Base-by-base conservation (phyloP, 2,113 vertebrate species). In the Petrocephalus microphthalmus region DNA sequence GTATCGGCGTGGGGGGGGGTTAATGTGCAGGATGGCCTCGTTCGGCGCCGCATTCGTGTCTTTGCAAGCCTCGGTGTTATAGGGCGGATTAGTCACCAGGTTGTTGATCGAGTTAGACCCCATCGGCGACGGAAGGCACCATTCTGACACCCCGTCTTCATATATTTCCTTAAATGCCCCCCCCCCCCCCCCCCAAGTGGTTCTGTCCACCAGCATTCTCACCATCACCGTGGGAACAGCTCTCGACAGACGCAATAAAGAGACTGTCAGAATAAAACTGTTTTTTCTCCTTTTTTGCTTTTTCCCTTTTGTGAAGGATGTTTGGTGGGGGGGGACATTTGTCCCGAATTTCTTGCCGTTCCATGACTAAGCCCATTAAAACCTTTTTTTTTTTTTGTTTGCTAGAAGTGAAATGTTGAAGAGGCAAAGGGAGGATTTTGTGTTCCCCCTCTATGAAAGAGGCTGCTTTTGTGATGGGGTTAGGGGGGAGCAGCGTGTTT, bases 341-440 rank as follows among this genome's bases (percentile, higher is more conserved):
- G 84, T 87, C 71, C 81, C 87, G 91, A 92, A 93, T 88, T 93
- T 91, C 89, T 90, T 87, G 53, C 81, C 29, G n/a, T 86, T 92
- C 91, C 29, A 57, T 87, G 91, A 83, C 71, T 88, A 87, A 92
- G 89, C 64, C 89, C 90, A 93, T 94, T 94, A 94, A 93, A 93
- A 67, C 60, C 29, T 67, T 93, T 95, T 94, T n/a, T n/a, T n/a
- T n/a, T n/a, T n/a, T n/a, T n/a, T n/a, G n/a, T n/a, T 91, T 42
- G 87, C 92, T 93, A 89, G 85, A 87, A 92, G 91, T 87, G 90
- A 90, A 89, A 88, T 88, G 89, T 92, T 94, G 93, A 91, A 93
- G 93, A 87, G 90, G 92, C 93, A 92, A 94, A 93, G 91, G 92
- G 42, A 64, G 85, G 51, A 56, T 88, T 88, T 82, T 82, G 22